phyloP scores from a whole-genome alignment of 2,888 invertebrate genomes.

The Aphodius granarius region DNA sequence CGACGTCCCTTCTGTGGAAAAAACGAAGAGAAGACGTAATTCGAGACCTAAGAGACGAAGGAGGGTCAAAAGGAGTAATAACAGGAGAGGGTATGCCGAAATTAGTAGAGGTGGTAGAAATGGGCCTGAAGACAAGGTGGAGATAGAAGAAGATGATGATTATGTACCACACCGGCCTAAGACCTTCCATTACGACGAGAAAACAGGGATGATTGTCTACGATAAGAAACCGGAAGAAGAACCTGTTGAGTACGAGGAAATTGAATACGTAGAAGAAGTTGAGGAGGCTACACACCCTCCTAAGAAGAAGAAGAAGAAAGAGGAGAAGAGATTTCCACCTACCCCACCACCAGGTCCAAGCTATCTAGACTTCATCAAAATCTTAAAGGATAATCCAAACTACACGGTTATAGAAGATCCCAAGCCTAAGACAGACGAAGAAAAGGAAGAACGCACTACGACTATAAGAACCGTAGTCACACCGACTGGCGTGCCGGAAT shows the following conservation, averaged over 20 bases:
- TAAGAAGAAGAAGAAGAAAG: conserved; percentile 32
- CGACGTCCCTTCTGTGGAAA: background rate
- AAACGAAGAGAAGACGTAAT: conserved; percentile 35
- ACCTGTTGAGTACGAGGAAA: conserved; percentile 35
- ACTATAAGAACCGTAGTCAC: conserved; percentile 24
- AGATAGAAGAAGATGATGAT: conserved; percentile 46
- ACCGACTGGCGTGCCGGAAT: conserved; percentile 46
- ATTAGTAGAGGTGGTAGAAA: conserved; percentile 40
- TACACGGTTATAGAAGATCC: conserved; percentile 49
- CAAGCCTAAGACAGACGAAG: conserved; percentile 37
- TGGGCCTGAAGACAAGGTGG: conserved; percentile 31
- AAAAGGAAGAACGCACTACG: conserved; percentile 32
- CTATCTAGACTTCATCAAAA: conserved; percentile 47
- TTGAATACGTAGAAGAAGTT: conserved; percentile 39
- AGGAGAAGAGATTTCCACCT: conserved; percentile 14
- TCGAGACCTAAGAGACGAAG: conserved; percentile 27
- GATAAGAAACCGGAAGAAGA: conserved; percentile 39
- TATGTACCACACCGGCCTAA: conserved; percentile 49
- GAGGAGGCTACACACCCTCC: conserved; percentile 35
- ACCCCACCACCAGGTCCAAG: conserved; percentile 36
- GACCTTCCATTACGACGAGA: conserved; percentile 51
- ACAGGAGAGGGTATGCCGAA: conserved; percentile 41
- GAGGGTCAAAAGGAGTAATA: conserved; percentile 39
- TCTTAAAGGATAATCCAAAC: conserved; percentile 41
- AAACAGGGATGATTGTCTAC: conserved; percentile 48